A percentile compares a stretch with the other conserved stretches of the same genome.
Evolutionary conservation across 2,113 vertebrate genomes (phyloP).

Genomic region (Scomber scombrus): DNA sequence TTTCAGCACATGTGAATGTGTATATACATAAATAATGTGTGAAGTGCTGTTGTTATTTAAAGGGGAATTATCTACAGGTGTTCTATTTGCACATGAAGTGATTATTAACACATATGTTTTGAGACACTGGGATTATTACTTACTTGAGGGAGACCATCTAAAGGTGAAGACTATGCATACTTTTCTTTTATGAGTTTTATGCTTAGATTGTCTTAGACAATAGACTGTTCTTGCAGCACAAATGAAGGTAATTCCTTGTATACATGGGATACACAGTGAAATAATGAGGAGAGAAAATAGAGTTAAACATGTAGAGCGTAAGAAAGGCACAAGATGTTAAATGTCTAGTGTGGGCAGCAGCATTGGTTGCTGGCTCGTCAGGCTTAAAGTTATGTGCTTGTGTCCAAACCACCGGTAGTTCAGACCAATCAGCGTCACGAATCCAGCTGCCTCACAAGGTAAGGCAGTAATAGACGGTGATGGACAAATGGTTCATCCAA

Average conservation of each 20-base stretch:
- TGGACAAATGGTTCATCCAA: no score
- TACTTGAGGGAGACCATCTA: background rate
- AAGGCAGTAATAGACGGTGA: no score
- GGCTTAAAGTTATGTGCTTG: no score
- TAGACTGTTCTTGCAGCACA: background rate
- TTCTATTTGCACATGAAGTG: background rate
- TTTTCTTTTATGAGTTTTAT: background rate
- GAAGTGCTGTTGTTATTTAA: background rate
- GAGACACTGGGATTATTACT: slow-evolving; percentile 1
- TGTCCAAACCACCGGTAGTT: no score
- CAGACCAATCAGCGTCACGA: no score
- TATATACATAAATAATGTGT: background rate
- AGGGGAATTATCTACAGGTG: background rate
- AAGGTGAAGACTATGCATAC: background rate
- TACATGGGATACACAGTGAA: background rate
- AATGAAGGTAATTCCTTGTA: background rate
- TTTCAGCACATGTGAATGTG: background rate
- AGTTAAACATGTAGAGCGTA: background rate
- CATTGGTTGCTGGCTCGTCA: background rate
- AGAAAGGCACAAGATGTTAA: slow-evolving; percentile 10
- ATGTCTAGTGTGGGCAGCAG: slow-evolving; percentile 3
- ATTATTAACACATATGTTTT: slow-evolving; percentile 21
- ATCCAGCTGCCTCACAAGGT: no score
- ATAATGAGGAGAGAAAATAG: background rate
- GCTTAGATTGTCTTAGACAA: background rate